A percentile compares a stretch with the other conserved stretches of the same genome.
Conservation (phyloP, 2,888 invertebrate genomes). For the Leistus spinibarbis region DNA sequence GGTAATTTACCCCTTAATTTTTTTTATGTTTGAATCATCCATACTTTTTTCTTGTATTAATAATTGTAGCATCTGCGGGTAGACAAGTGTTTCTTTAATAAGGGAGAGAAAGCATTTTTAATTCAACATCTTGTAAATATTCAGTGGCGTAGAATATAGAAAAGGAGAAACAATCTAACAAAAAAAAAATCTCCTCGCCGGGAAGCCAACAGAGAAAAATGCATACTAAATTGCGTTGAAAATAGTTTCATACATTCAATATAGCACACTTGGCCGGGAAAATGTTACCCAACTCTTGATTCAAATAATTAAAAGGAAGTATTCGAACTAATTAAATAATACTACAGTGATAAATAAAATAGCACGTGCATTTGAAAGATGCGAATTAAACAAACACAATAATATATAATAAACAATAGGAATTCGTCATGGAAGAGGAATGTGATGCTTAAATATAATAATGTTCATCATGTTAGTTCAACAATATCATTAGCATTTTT, state of each 20-base stretch:
- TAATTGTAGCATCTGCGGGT: constrained; percentile 23
- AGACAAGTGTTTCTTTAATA: constrained; percentile 25
- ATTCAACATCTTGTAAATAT: constrained; percentile 28
- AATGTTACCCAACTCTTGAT: too few relatives aligned
- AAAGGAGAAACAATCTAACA: too few relatives aligned
- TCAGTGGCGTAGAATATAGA: constrained; percentile 18
- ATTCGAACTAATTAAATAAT: background rate
- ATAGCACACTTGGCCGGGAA: too few relatives aligned
- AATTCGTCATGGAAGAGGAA: background rate
- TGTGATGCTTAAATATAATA: background rate
- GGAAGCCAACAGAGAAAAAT: too few relatives aligned
- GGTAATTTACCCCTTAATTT: constrained; percentile 11
- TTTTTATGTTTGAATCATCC: background rate
- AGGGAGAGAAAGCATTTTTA: constrained; percentile 6
- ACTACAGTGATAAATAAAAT: background rate
- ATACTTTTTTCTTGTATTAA: constrained; percentile 18
- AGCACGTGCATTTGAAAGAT: background rate
- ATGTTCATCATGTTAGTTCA: background rate
- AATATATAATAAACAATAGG: background rate
- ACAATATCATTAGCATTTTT: background rate
- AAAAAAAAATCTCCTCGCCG: too few relatives aligned
- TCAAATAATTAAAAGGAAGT: too few relatives aligned
- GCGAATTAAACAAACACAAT: background rate
- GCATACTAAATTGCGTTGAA: too few relatives aligned
- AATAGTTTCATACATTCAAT: too few relatives aligned